Base-by-base conservation (phyloP, 1,140 invertebrate species). In the Matsumurasca onukii region DNA sequence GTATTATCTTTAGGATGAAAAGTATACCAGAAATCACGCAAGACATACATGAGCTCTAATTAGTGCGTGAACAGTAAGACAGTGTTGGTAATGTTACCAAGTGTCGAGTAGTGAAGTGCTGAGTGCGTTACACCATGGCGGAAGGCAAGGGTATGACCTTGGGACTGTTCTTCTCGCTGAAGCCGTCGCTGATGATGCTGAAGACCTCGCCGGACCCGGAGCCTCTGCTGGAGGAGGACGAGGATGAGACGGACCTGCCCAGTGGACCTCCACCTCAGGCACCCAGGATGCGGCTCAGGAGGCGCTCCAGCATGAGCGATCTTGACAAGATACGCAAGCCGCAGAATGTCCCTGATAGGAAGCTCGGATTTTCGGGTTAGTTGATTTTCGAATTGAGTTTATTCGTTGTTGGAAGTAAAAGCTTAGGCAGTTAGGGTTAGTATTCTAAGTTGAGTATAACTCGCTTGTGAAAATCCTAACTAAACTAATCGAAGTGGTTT, bases 231-330 rank as follows among this genome's bases (percentile, higher is more conserved):
- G 67, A 55, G 5, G 76, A 30, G 74, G 77, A 31, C 74, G 77
- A 1, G 75, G 76, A 67, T 3, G 55, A 59, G 55, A 22, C 20
- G 3, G 80, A 74, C 27, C 77, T 74, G 30, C 57, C n/a, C 49
- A n/a, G n/a, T n/a, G n/a, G n/a, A n/a, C 49, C 49, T 51, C 48
- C 57, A 25, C 13, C 57, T 1, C 3, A 39, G 3, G 31, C 48
- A 1, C 31, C 70, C 1, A 71, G 84, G 9, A 72, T 85, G 29
- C 77, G 83, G 30, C 86, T 89, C 62, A 83, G 89, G 29, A 80
- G 89, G 1, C 86, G 89, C 0, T 90, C 88, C 0, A 89, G 88
- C 67, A 80, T 91, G 77, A 89, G 88, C 1, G 89, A 90, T 70
- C 78, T 91, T 69, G 87, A 89, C 74, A 89, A 87, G 73, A 76